These are phyloP conservation scores for Troilus luridus DNA, from an alignment of 2,888 invertebrate species.

Conservation along the genomic window DNA sequence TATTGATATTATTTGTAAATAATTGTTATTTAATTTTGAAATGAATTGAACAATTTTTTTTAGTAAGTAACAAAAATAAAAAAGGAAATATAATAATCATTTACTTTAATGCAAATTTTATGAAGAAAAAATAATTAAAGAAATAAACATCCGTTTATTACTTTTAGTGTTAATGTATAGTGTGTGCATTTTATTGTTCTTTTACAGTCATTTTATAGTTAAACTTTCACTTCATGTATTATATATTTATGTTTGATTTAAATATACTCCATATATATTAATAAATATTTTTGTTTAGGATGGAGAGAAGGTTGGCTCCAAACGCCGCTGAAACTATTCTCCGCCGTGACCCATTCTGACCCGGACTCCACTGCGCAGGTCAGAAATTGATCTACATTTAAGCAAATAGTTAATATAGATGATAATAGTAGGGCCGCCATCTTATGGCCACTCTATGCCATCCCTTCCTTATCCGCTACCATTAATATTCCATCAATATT, in stretches of 20 bases:
- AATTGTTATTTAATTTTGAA: too few species aligned
- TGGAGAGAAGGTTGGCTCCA: slow-evolving; percentile 65
- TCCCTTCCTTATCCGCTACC: background rate
- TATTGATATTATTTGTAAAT: background rate
- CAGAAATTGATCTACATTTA: slow-evolving; percentile 60
- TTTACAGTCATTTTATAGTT: too few species aligned
- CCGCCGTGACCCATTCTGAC: slow-evolving; percentile 65
- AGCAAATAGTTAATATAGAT: slow-evolving; percentile 54
- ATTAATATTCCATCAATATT: slow-evolving; percentile 6
- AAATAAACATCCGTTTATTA: too few species aligned
- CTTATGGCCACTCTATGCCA: slow-evolving; percentile 6
- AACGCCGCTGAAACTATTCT: slow-evolving; percentile 64
- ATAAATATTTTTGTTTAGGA: slow-evolving; percentile 53
- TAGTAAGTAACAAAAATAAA: too few species aligned
- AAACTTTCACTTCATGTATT: too few species aligned
- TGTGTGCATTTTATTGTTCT: too few species aligned
- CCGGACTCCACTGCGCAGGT: slow-evolving; percentile 64
- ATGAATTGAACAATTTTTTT: too few species aligned
- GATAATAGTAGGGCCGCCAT: slow-evolving; percentile 9
- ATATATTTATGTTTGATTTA: too few species aligned
- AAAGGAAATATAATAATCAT: too few species aligned
- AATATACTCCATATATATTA: background rate
- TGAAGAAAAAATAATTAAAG: too few species aligned
- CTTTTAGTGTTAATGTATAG: too few species aligned
- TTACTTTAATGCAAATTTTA: too few species aligned